These are phyloP conservation scores for Lethocerus indicus DNA, from an alignment of 1,140 invertebrate species.

Conservation along the genomic window DNA sequence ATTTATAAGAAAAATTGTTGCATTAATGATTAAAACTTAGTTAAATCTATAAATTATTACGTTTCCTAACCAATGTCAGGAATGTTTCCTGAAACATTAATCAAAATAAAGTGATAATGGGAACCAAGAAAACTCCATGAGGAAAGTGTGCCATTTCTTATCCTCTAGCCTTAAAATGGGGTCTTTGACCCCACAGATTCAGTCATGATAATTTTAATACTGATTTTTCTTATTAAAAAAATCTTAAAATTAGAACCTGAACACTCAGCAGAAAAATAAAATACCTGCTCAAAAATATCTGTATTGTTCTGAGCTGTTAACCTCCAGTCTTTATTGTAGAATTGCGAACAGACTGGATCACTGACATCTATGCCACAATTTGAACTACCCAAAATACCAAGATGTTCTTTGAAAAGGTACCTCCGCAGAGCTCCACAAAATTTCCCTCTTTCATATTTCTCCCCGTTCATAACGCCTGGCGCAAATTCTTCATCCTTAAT, in stretches of 20 bases:
- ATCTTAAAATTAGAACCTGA: background rate
- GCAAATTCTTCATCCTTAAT: conserved; percentile 62
- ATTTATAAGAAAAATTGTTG: background rate
- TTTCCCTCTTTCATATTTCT: conserved; percentile 58
- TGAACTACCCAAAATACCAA: conserved; percentile 34
- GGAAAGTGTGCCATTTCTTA: background rate
- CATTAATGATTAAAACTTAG: background rate
- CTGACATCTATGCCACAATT: conserved; percentile 34
- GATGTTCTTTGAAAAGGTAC: conserved; percentile 79
- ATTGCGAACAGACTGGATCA: conserved; percentile 55
- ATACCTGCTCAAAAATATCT: conserved; percentile 69
- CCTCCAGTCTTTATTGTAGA: conserved; percentile 71
- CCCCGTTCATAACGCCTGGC: conserved; percentile 61
- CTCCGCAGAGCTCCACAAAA: conserved; percentile 72
- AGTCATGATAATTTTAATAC: background rate
- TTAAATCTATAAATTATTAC: background rate
- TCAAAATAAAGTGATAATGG: background rate
- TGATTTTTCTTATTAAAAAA: background rate
- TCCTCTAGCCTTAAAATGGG: background rate
- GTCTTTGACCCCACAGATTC: background rate
- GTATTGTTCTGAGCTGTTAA: conserved; percentile 62
- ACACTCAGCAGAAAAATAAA: conserved; percentile 6
- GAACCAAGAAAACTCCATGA: background rate
- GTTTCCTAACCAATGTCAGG: background rate
- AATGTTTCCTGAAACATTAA: background rate